Base-by-base conservation (phyloP, 2,888 invertebrate species). In the Cosmorhoe ocellata region DNA sequence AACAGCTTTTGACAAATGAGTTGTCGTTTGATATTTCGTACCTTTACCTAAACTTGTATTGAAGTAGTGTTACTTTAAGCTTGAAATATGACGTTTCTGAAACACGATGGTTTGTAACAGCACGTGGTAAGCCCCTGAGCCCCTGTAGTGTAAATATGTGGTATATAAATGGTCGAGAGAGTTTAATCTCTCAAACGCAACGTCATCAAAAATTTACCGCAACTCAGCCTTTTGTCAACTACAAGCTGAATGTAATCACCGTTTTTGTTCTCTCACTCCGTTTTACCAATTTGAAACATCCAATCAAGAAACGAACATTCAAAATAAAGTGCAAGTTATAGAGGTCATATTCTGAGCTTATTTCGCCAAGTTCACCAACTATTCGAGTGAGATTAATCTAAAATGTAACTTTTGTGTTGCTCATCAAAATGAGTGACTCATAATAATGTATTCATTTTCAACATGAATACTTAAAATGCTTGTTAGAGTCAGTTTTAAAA, bases 351-450 rank as follows among this genome's bases (percentile, higher is more conserved):
- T 24, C n/a, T 24, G 18, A 18, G 18, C 18, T 3, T 18, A 18
- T 18, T 18, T n/a, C n/a, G n/a, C n/a, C 18, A 18, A 18, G 18
- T 18, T 18, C 3, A 18, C 3, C 18, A 3, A 18, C 18, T 18
- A 18, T 48, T n/a, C 9, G 11, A 31, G 30, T 22, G 24, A 31
- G 24, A 24, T 48, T 41, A 36, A 44, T 44, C 34, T 39, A 34
- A 44, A 44, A 50, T 36, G 34, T 40, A 22, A 51, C 34, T 33
- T 44, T 33, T 32, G 30, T n/a, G n/a, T n/a, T n/a, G n/a, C n/a
- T n/a, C n/a, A n/a, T n/a, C n/a, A n/a, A n/a, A 39, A 50, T 34
- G 38, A 38, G 37, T 27, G 27, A 32, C 42, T 27, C 22, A 37
- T 28, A 32, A 28, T 28, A 39, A 44, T 32, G 31, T 30, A 40